phyloP scores from a whole-genome alignment of 1,140 invertebrate species.

The Xylocopa sonorina region DNA sequence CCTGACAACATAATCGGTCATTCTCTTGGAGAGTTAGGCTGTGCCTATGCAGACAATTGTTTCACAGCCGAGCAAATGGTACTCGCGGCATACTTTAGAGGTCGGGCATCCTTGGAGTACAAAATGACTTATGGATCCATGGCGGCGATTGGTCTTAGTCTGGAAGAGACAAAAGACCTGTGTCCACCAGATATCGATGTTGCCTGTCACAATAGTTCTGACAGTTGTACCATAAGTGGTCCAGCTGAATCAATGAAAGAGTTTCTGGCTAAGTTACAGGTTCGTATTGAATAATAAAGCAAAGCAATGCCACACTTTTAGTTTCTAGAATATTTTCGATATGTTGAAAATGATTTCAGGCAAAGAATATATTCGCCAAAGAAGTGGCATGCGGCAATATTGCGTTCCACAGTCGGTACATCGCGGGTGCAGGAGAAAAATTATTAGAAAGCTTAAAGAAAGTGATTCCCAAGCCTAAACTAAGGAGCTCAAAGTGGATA shows the following conservation, averaged over 20 bases:
- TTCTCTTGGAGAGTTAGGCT: constrained; percentile 90
- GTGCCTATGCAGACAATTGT: constrained; percentile 92
- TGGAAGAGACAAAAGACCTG: constrained; percentile 81
- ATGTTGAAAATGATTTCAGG: constrained; percentile 75
- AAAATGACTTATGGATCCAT: constrained; percentile 90
- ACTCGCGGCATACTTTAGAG: constrained; percentile 91
- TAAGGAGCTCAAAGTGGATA: constrained; percentile 90
- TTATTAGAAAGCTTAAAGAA: constrained; percentile 88
- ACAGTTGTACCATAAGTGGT: constrained; percentile 88
- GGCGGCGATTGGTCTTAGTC: constrained; percentile 90
- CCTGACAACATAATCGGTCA: constrained; percentile 91
- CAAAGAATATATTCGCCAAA: constrained; percentile 89
- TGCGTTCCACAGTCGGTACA: constrained; percentile 88
- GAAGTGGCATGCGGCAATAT: constrained; percentile 87
- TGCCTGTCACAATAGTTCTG: constrained; percentile 88
- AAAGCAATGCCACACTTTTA: not conserved
- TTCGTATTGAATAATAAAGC: not conserved
- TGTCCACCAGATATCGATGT: constrained; percentile 84
- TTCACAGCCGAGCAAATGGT: constrained; percentile 92
- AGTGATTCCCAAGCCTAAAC: constrained; percentile 87
- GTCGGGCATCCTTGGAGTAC: constrained; percentile 91
- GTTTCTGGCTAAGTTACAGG: constrained; percentile 81
- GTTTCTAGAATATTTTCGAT: not conserved
- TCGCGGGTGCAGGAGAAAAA: constrained; percentile 85
- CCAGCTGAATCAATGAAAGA: constrained; percentile 82